Base-by-base conservation (phyloP, 2,797 vertebrate species). In the Corythornis leucogaster region DNA sequence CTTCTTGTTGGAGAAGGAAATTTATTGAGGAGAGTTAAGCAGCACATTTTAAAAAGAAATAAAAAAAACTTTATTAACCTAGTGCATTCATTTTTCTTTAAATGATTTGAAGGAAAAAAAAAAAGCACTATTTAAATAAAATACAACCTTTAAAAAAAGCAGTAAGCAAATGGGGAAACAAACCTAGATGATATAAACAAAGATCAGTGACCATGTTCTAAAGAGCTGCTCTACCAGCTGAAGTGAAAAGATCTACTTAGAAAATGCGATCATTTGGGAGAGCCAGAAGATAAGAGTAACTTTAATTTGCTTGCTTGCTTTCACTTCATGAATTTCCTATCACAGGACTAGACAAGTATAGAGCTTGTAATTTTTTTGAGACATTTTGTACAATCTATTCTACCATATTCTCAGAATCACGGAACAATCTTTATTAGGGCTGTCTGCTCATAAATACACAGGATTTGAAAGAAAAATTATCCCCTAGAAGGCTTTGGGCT, bases 61-160 rank as follows among this genome's bases (percentile, higher is more conserved):
- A 61, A 70, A 48, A 82, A 82, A 92, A 83, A 64, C 30, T 87
- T 92, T 89, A 92, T 92, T 93, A 76, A 67, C 68, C 68, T 90
- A 67, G 12, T 21, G 45, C 75, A 93, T 48, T 93, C 5, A 28
- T 58, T 86, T 89, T 87, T 70, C 54, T 40, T 6, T 4, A 59
- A 89, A 71, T 43, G 8, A 25, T 53, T 64, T 82, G 51, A 75
- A 61, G 33, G 58, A 18, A 50, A 54, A 54, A 55, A 55, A 20
- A 86, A 70, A 81, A 69, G 80, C 35, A n/a, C 19, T 92, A 71
- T 46, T 83, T 71, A 82, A 92, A 71, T 71, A 69, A 81, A 91
- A 71, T 25, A 77, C 20, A 85, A 64, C 16, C 46, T 77, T 85
- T 63, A 12, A 64, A 74, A 82, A 74, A 80, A 87, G 9, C 42